Evolutionary conservation across 2,113 vertebrate genomes (phyloP).

Genomic region (Panthera tigris): DNA sequence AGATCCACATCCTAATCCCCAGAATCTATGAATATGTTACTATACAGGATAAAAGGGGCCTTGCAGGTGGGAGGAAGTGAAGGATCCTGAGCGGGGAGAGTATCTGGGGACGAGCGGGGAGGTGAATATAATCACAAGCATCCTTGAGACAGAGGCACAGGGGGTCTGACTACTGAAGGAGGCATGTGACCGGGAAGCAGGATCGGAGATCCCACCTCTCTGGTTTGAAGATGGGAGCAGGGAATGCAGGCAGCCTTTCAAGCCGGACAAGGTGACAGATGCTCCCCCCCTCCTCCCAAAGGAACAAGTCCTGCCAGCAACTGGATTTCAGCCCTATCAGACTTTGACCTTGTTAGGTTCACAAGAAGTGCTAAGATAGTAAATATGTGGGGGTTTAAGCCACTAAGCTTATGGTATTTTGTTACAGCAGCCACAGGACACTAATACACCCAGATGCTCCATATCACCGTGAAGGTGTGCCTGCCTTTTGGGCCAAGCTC

Average conservation of each 20-base stretch:
- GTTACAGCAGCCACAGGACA: neutral
- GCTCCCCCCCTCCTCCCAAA: fast-evolving
- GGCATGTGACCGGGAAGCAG: neutral
- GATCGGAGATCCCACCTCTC: fast-evolving
- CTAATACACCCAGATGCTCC: neutral
- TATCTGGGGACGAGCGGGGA: neutral
- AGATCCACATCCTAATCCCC: neutral
- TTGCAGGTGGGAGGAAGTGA: too few relatives aligned
- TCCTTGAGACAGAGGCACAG: neutral
- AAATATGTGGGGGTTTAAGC: neutral
- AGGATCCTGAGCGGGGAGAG: neutral
- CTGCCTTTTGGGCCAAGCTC: fast-evolving
- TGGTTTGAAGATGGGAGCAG: neutral
- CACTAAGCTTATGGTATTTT: neutral
- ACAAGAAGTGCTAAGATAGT: neutral
- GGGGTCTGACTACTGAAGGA: neutral
- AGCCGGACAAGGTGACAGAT: neutral
- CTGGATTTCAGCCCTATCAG: neutral
- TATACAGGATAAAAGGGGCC: neutral
- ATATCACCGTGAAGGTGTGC: fast-evolving
- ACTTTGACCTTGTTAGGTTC: neutral
- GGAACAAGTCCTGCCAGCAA: neutral
- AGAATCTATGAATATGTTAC: neutral
- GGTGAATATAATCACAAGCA: neutral
- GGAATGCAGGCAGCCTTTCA: neutral